Percentiles rank a stretch among this genome's conserved stretches.
Evolutionary conservation across 2,113 vertebrate species (phyloP).

Genomic region (Coreoperca whiteheadi): DNA sequence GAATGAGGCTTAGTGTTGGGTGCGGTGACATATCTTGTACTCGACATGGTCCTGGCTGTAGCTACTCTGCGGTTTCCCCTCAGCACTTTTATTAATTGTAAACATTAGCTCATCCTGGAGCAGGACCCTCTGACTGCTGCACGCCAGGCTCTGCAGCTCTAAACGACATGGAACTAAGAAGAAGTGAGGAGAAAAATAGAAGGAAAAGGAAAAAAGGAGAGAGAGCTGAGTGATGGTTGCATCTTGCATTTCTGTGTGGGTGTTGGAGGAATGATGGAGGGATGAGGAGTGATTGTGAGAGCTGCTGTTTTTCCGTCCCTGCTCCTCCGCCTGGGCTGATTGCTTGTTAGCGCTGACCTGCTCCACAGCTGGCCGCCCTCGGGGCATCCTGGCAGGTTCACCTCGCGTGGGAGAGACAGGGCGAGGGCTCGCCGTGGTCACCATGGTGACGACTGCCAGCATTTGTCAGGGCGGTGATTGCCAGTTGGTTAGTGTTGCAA

Average conservation of each 20-base stretch:
- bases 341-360: slow-evolving; percentile 77
- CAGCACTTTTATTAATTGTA: slow-evolving; percentile 73
- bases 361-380: slow-evolving; percentile 71
- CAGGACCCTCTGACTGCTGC: slow-evolving; percentile 39
- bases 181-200: background rate
- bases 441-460: slow-evolving; percentile 64
- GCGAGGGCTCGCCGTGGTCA: slow-evolving; percentile 63
- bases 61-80: slow-evolving; percentile 63
- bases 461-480: slow-evolving; percentile 57
- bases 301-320: slow-evolving; percentile 68
- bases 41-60: slow-evolving; percentile 50
- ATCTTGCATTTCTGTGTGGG: slow-evolving; percentile 64
- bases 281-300: slow-evolving; percentile 51
- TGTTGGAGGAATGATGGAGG: slow-evolving; percentile 63
- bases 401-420: slow-evolving; percentile 60
- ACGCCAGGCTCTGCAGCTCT: slow-evolving; percentile 40
- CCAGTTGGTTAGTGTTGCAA: slow-evolving; percentile 55
- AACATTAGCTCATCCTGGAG: slow-evolving; percentile 75
- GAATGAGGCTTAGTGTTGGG: slow-evolving; percentile 47
- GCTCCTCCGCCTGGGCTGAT: slow-evolving; percentile 57
- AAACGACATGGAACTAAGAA: slow-evolving; percentile 44
- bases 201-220: background rate
- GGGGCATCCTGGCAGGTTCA: slow-evolving; percentile 70
- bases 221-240: slow-evolving; percentile 22
- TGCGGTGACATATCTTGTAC: slow-evolving; percentile 61